Evolutionary conservation across 2,113 vertebrate genomes (phyloP), one percentile per base, ranked within the genome.

Genomic region (Ancistrus triradiatus): DNA sequence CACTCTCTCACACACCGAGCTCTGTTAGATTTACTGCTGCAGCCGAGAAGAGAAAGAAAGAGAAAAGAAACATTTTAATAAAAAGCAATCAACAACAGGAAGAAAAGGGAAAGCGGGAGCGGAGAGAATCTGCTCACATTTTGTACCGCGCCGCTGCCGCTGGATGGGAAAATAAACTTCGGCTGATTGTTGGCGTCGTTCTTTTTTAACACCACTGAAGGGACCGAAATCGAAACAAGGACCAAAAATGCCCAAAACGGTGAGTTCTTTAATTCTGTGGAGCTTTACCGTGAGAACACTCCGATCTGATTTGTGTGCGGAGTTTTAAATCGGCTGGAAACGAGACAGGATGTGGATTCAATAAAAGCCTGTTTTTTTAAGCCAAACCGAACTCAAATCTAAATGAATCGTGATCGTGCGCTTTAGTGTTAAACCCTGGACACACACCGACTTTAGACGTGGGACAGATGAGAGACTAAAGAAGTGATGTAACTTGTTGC

Each of bases 191-290:
- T 28, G 17, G 18, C 27, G 42, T n/a, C 28, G 40, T 2, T 6
- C 25, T 27, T 18, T 59, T 27, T 18, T 59, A 25, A 59, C 57
- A 43, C 46, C 57, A 47, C 19, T 7, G 7, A 15, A 64, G 5
- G 15, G 28, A 11, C 19, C 15, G 37, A 57, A 47, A 69, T 13
- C 35, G 7, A 17, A 50, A 43, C 55, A 74, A 59, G 56, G 15
- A 47, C 43, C 47, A 17, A 79, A 85, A 80, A 89, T 89, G 87
- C 87, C 87, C 76, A 88, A 89, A 77, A 88, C 87, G 79, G 86
- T 89, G 38, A 74, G 75, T 68, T 2, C 22, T 25, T 13, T 50
- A 6, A n/a, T 50, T 22, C 47, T 21, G n/a, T n/a, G n/a, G n/a
- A n/a, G n/a, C n/a, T n/a, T n/a, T n/a, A n/a, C n/a, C n/a, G n/a